Base-by-base conservation (phyloP, 1,140 invertebrate genomes). In the Neodiprion lecontei region DNA sequence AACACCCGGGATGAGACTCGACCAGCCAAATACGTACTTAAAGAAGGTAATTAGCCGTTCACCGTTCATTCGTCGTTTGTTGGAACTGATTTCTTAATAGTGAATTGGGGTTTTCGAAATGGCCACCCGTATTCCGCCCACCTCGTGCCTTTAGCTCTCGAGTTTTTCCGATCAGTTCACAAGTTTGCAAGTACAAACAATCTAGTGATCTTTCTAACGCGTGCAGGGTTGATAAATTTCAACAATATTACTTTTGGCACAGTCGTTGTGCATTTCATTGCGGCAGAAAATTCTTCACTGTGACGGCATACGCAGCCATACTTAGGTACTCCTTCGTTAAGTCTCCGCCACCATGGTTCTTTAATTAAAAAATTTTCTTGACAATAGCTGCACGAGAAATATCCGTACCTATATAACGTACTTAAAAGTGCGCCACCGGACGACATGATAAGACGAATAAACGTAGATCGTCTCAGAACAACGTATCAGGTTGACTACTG, bases 401-500 rank as follows among this genome's bases (percentile, higher is more conserved):
- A 89, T 79, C 91, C 91, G 47, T 90, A 89, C 86, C 87, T 91
- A 67, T 91, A 91, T 80, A 90, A 89, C 84, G 88, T 90, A 69
- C 78, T 91, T 28, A 88, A 90, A 74, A 89, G 85, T 28, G 86
- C 89, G 17, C 87, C 90, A 5, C 87, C 88, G 9, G 88, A 89
- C 11, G 90, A 92, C 72, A 74, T 90, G 14, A 88, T 90, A 47
- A 87, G 89, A 65, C 82, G 89, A 14, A 89, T 91, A 1, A 89
- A 91, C 77, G 83, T 86, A 7, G 91, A 92, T 80, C 82, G 91
- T 40, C 85, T 91, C 72, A 90, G 89, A 74, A 89, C 90, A 0
- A 91, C 91, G 0, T 92, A 92, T 79, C 90, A 91, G 79, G 84
- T 89, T 0, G 91, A 92, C 79, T 92, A 84, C 76, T 89, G 90